A percentile compares a stretch with the other conserved stretches of the same genome.
These are phyloP conservation scores for Excalfactoria chinensis DNA, from an alignment of 2,113 vertebrate genomes.

Conservation along the genomic window DNA sequence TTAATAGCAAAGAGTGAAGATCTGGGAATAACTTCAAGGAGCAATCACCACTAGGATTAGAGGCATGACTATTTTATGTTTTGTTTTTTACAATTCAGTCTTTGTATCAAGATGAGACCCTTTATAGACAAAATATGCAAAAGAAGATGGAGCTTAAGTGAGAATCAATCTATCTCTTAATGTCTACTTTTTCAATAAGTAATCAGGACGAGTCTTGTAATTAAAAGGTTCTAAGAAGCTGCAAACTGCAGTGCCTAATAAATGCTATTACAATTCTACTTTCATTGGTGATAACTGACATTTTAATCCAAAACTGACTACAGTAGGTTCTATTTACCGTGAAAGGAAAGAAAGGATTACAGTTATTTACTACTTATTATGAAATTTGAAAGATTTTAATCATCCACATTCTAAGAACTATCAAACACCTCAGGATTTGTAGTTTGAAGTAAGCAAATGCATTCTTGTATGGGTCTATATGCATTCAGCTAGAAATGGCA, in stretches of 20 bases:
- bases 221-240: constrained; percentile 12
- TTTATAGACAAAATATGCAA: neutral
- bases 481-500: neutral
- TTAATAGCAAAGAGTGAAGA: neutral
- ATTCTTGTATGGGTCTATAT: neutral
- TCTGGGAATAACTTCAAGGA: neutral
- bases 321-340: neutral
- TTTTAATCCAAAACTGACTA: neutral
- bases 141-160: neutral
- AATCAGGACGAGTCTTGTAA: neutral
- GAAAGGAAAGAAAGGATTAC: neutral
- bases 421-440: neutral
- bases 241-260: neutral
- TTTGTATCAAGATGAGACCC: neutral
- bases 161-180: neutral
- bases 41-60: neutral
- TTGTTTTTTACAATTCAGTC: neutral
- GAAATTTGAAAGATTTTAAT: neutral
- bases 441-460: neutral
- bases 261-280: neutral
- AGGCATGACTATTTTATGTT: neutral
- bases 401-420: neutral
- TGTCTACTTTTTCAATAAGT: neutral
- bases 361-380: neutral
- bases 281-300: neutral